Percentiles rank a stretch among this genome's conserved stretches.
These are phyloP conservation scores for Sitta europaea DNA, from an alignment of 2,113 vertebrate genomes.

Conservation along the genomic window DNA sequence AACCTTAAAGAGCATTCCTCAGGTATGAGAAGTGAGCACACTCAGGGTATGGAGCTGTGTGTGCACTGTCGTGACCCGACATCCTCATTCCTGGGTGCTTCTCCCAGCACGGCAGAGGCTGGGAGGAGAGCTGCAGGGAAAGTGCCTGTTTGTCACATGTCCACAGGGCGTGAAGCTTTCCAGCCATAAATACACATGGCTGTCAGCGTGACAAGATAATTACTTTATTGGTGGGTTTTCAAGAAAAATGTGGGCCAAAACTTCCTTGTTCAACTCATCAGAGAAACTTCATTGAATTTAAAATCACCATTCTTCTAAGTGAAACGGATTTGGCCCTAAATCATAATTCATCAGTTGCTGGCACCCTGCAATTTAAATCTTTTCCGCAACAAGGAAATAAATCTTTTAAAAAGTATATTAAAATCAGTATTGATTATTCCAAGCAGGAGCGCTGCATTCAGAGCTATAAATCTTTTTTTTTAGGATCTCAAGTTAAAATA, in stretches of 20 bases:
- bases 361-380: constrained; percentile 54
- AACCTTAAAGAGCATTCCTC: background rate
- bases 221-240: constrained; percentile 25
- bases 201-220: constrained; percentile 35
- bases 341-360: constrained; percentile 43
- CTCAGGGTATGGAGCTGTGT: accelerated
- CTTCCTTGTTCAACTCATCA: constrained; percentile 26
- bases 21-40: accelerated
- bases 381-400: constrained; percentile 59
- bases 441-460: background rate
- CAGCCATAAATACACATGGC: background rate
- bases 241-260: constrained; percentile 30
- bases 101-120: no score
- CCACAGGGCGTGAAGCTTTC: background rate
- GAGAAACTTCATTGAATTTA: constrained; percentile 42
- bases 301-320: constrained; percentile 37
- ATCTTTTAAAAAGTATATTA: constrained; percentile 49
- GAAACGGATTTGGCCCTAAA: constrained; percentile 55
- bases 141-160: background rate
- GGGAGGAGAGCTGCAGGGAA: background rate
- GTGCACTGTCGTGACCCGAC: background rate
- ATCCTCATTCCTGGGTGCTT: accelerated
- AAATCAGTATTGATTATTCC: constrained; percentile 68
- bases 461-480: constrained; percentile 41
- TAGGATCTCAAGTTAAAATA: constrained; percentile 37